Evolutionary conservation across 2,113 vertebrate genomes (phyloP).

Genomic region (Mustelus asterias): DNA sequence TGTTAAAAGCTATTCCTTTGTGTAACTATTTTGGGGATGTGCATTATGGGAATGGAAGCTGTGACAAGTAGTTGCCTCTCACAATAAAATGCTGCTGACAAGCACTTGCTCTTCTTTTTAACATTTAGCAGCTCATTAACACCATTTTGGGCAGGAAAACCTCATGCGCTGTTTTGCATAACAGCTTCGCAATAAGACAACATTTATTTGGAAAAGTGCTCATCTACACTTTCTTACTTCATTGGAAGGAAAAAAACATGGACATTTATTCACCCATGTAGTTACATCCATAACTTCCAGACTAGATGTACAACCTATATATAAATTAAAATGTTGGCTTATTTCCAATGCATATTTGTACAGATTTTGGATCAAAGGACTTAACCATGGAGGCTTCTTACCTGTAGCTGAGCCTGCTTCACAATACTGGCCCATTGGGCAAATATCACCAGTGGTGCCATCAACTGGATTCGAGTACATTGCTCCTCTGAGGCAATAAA

Average conservation of each 20-base stretch:
- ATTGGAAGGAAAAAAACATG: background rate
- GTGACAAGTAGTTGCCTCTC: background rate
- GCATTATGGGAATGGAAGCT: background rate
- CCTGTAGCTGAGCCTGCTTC: conserved; percentile 40
- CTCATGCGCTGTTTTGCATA: background rate
- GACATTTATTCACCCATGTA: background rate
- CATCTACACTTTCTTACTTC: background rate
- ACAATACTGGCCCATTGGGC: conserved; percentile 63
- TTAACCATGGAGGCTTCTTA: conserved; percentile 28
- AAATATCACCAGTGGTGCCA: conserved; percentile 58
- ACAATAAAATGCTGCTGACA: background rate
- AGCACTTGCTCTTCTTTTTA: background rate
- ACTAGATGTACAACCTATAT: background rate
- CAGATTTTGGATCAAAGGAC: background rate
- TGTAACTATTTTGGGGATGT: background rate
- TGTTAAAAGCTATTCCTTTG: background rate
- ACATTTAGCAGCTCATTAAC: background rate
- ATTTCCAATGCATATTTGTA: background rate
- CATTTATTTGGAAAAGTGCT: background rate
- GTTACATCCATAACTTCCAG: background rate
- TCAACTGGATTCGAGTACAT: conserved; percentile 60
- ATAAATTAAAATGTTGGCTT: background rate
- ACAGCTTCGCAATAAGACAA: background rate
- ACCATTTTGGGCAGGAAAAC: background rate
- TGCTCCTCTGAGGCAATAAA: conserved; percentile 58